Evolutionary conservation across 37 sponge, comb jelly and placozoan species (phyloP).

Genomic region (Aphrocallistes beatrix): DNA sequence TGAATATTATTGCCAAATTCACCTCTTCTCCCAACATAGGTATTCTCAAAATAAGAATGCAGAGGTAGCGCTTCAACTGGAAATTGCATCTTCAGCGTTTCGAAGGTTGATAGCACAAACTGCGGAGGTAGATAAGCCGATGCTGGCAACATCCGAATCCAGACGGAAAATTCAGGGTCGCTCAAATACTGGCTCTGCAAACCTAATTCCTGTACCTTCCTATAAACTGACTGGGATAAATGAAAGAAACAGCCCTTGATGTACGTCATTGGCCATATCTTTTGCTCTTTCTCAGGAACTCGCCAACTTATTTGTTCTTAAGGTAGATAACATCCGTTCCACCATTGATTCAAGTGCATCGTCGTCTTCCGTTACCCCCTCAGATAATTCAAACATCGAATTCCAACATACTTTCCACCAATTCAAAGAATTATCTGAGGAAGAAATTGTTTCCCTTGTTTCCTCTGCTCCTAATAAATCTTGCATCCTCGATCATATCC

Average conservation of each 20-base stretch:
- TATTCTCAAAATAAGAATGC: background rate
- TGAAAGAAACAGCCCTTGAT: background rate
- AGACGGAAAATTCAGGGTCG: background rate
- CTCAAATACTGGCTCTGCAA: background rate
- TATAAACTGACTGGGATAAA: background rate
- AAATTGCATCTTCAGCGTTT: background rate
- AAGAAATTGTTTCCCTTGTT: too few species aligned
- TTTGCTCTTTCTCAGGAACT: too few species aligned
- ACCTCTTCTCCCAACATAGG: background rate
- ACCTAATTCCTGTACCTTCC: background rate
- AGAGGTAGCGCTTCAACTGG: background rate
- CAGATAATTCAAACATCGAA: too few species aligned
- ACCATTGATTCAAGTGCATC: too few species aligned
- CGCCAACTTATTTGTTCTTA: too few species aligned
- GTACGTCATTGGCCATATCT: background rate
- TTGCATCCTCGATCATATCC: too few species aligned
- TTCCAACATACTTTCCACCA: too few species aligned
- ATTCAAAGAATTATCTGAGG: too few species aligned
- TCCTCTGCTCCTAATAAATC: too few species aligned
- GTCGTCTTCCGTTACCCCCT: too few species aligned
- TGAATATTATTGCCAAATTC: background rate
- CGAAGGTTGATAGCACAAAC: background rate
- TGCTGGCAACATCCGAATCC: background rate
- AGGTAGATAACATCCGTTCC: too few species aligned
- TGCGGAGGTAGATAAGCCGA: background rate